Evolutionary conservation across 2,797 vertebrate genomes (phyloP).

Genomic region (Lagodon rhomboides): DNA sequence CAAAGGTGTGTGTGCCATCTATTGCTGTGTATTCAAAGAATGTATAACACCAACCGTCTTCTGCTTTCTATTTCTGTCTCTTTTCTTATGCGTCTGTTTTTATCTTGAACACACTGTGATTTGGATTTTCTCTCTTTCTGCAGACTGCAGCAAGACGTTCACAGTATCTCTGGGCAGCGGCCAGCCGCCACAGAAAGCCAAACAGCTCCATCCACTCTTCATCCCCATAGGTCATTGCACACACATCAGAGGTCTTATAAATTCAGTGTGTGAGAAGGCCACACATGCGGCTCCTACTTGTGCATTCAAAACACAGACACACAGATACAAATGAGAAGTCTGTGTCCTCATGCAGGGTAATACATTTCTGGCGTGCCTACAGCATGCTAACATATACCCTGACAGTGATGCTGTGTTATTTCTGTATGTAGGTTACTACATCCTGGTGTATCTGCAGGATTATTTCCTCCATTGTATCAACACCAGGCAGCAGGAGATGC

Average conservation of each 20-base stretch:
- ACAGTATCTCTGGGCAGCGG: constrained; percentile 82
- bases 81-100: background rate
- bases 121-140: constrained; percentile 10
- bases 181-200: constrained; percentile 58
- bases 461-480: constrained; percentile 95
- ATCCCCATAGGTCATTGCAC: constrained; percentile 90
- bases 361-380: constrained; percentile 13
- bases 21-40: background rate
- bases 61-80: background rate
- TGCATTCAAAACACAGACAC: constrained; percentile 24
- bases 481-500: constrained; percentile 92
- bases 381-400: constrained; percentile 18
- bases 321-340: constrained; percentile 15
- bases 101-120: background rate
- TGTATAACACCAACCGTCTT: background rate
- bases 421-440: constrained; percentile 87
- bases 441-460: constrained; percentile 91
- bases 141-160: constrained; percentile 94
- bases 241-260: constrained; percentile 8
- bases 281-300: background rate
- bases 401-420: constrained; percentile 39
- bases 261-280: constrained; percentile 8
- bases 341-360: constrained; percentile 11
- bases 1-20: constrained; percentile 83
- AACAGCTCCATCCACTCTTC: constrained; percentile 86